Conservation (phyloP, 2,797 vertebrate species). For the Benthosema pterotum region DNA sequence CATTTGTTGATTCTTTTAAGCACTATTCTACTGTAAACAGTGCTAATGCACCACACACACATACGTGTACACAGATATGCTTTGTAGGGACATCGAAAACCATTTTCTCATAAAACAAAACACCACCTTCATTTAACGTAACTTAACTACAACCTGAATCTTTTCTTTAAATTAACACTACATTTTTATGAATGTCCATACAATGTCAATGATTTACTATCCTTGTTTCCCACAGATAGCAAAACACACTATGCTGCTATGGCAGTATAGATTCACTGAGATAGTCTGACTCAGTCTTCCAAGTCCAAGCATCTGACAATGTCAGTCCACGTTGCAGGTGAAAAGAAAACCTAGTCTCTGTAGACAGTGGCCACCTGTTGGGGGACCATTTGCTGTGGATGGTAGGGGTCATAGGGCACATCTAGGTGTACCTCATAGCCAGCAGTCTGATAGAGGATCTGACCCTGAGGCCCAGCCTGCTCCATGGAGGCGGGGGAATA, state of each 20-base stretch:
- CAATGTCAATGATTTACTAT: too few relatives aligned
- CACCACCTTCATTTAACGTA: too few relatives aligned
- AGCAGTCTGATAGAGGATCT: constrained; percentile 83
- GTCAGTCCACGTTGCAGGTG: constrained; percentile 21
- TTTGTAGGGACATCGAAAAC: too few relatives aligned
- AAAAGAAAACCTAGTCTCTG: constrained; percentile 76
- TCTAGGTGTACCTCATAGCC: constrained; percentile 88
- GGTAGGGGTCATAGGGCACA: constrained; percentile 86
- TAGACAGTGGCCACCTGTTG: constrained; percentile 86
- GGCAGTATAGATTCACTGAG: constrained; percentile 25
- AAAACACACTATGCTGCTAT: too few relatives aligned
- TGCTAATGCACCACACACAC: constrained; percentile 14
- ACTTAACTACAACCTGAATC: too few relatives aligned
- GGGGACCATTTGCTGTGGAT: constrained; percentile 76
- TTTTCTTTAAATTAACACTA: too few relatives aligned
- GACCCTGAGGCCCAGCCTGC: constrained; percentile 75
- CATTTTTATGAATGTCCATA: too few relatives aligned
- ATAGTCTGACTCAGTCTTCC: constrained; percentile 16
- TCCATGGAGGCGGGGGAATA: constrained; percentile 74
- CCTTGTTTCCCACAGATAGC: too few relatives aligned
- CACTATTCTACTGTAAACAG: constrained; percentile 45
- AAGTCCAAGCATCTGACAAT: constrained; percentile 6
- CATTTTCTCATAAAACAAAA: too few relatives aligned
- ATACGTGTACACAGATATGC: too few relatives aligned
- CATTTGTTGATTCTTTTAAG: constrained; percentile 30